A percentile compares a stretch with the other conserved stretches of the same genome.
These are phyloP conservation scores for Dryobota labecula DNA, from an alignment of 2,888 invertebrate species.

Conservation along the genomic window DNA sequence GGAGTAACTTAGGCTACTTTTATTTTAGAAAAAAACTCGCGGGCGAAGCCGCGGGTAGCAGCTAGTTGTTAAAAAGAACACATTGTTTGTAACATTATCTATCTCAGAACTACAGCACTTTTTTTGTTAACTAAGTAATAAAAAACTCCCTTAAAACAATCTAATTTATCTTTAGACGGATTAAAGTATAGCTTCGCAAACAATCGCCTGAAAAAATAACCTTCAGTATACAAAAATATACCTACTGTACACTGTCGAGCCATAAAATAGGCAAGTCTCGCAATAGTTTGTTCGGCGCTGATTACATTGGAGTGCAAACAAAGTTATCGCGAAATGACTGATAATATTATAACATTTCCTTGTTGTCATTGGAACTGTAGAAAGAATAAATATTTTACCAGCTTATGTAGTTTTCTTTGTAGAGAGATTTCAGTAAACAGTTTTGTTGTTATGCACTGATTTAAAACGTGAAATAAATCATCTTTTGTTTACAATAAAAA, in stretches of 20 bases:
- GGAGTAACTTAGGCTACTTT: too few relatives aligned
- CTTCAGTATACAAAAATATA: constrained; percentile 51
- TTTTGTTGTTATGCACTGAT: constrained; percentile 16
- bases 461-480: too few relatives aligned
- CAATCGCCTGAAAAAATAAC: constrained; percentile 53
- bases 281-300: constrained; percentile 43
- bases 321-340: constrained; percentile 50
- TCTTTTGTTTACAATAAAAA: too few relatives aligned
- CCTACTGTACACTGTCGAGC: constrained; percentile 40
- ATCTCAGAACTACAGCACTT: background rate
- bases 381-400: constrained; percentile 48
- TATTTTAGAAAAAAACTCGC: too few relatives aligned
- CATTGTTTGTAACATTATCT: background rate
- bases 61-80: background rate
- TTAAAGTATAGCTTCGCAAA: constrained; percentile 57
- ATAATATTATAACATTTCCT: constrained; percentile 54
- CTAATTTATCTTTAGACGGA: constrained; percentile 46
- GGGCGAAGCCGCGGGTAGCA: too few relatives aligned
- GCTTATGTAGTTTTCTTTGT: constrained; percentile 25
- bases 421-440: constrained; percentile 15
- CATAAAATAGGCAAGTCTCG: constrained; percentile 57
- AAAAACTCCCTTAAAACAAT: constrained; percentile 51
- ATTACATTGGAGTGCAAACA: constrained; percentile 57
- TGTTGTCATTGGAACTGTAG: constrained; percentile 40
- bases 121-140: constrained; percentile 27